Evolutionary conservation across 2,888 invertebrate genomes (phyloP), one percentile per base, ranked within the genome.

Genomic region (Gerris lacustris): DNA sequence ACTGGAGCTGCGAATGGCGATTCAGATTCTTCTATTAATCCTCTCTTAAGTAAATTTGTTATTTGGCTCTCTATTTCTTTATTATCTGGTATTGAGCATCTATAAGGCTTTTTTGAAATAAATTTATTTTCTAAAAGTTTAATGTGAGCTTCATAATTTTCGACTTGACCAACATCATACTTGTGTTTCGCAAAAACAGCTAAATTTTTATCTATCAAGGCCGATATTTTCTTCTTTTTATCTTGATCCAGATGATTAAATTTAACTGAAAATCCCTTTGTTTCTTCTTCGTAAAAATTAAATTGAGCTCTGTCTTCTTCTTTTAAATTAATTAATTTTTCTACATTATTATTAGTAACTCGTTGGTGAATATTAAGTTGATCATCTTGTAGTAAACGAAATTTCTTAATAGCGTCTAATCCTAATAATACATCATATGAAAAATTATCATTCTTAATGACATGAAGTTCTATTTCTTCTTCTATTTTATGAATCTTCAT

Each of bases 61-160:
- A 73, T 67, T 69, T 74, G 71, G 44, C 66, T 17, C 18, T 72
- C 73, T 5, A 74, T n/a, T n/a, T n/a, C n/a, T 43, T 62, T 31
- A 67, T 73, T 67, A 68, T 73, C 73, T 64, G 44, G 47, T 31
- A 73, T 45, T 31, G 68, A 66, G 43, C 73, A 73, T 18, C 69
- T 68, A 45, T 73, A 73, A 6, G 73, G 74, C 18, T 70, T 69
- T n/a, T 70, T 73, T 15, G 67, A 44, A 63, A 71, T 68, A 72
- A n/a, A n/a, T n/a, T n/a, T 73, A 31, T 73, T 67, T 45, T 71
- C 71, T 5, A 67, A 43, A 55, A 55, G 55, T 55, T 55, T 55
- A 11, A 55, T 55, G 55, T 55, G 55, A 9, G 55, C 55, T 55
- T 55, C 55, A 55, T 55, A 11, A 55, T n/a, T 55, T 55, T 11